Evolutionary conservation across 2,113 vertebrate species (phyloP), one percentile per base, ranked within the genome.

Genomic region (Sapajus apella): DNA sequence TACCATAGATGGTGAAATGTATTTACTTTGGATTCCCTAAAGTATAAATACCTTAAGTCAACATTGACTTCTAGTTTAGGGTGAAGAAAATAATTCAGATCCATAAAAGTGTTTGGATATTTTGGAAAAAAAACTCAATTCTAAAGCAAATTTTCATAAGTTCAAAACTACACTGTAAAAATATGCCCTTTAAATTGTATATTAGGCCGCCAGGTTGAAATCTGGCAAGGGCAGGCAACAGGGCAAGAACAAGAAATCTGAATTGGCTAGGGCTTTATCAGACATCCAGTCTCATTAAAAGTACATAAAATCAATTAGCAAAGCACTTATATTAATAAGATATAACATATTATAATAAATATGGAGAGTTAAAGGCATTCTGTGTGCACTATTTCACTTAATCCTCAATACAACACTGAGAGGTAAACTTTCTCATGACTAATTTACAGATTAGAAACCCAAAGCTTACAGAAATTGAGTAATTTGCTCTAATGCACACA

Each of bases 281-380:
- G 17, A 81, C 12, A 70, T 70, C 20, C 64, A 76, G 11, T 79
- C 43, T 79, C 58, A 90, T 87, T 52, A 75, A 18, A 87, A 68
- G 21, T 90, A 90, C 37, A 90, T 94, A 77, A 94, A 95, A 91
- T 61, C 43, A 83, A 40, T 92, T 79, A 80, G 1, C 45, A 56
- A 90, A 68, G 32, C 21, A 73, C 6, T 75, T 92, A 70, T 21
- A 90, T 76, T 72, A 92, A 82, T 87, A 90, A 76, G 30, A 40
- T 70, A 50, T 17, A 58, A 61, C 21, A 68, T 35, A 40, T 55
- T 70, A 92, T 8, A 64, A 86, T 70, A 90, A 90, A 75, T 50
- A 90, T 81, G 40, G 6, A 66, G 35, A 89, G 21, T 89, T 94
- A 91, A 80, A 27, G 16, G 45, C 45, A 89, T 89, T 92, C 40